phyloP scores from a whole-genome alignment of 2,797 vertebrate species.

The Silurus aristotelis region DNA sequence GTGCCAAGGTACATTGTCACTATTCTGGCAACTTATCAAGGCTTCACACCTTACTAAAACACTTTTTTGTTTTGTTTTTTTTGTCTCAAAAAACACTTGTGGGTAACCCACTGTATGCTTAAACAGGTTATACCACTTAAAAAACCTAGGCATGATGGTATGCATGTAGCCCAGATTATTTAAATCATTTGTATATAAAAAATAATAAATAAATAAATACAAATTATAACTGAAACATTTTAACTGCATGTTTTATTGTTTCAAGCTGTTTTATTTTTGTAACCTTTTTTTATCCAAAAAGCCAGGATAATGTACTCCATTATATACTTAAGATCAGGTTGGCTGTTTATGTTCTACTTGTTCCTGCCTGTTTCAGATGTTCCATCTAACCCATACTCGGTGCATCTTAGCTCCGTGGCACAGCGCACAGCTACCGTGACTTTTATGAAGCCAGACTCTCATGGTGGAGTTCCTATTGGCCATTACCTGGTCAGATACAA shows the following conservation, averaged over 20 bases:
- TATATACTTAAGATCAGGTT: not conserved
- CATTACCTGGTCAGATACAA: constrained; percentile 96
- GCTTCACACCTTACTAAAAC: not conserved
- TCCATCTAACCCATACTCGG: constrained; percentile 90
- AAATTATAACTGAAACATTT: too few relatives aligned
- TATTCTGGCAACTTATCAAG: not conserved
- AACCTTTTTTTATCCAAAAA: not conserved
- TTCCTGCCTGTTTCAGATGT: constrained; percentile 77
- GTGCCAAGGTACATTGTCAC: not conserved
- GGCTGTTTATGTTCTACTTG: not conserved
- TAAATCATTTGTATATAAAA: too few relatives aligned
- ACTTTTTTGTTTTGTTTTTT: not conserved
- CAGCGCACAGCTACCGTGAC: constrained; percentile 92
- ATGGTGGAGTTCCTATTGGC: constrained; percentile 95
- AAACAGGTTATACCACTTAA: not conserved
- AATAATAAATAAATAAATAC: too few relatives aligned
- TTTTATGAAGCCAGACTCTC: constrained; percentile 95
- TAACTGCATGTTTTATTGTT: not conserved
- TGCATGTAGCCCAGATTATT: not conserved
- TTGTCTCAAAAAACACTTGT: not conserved
- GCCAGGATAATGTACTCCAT: not conserved
- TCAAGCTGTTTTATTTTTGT: not conserved
- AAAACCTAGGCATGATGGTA: not conserved
- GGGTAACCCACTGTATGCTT: not conserved
- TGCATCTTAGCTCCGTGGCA: constrained; percentile 87